phyloP scores from a whole-genome alignment of 2,797 vertebrate species.

The Hypotaenidia philippensis region DNA sequence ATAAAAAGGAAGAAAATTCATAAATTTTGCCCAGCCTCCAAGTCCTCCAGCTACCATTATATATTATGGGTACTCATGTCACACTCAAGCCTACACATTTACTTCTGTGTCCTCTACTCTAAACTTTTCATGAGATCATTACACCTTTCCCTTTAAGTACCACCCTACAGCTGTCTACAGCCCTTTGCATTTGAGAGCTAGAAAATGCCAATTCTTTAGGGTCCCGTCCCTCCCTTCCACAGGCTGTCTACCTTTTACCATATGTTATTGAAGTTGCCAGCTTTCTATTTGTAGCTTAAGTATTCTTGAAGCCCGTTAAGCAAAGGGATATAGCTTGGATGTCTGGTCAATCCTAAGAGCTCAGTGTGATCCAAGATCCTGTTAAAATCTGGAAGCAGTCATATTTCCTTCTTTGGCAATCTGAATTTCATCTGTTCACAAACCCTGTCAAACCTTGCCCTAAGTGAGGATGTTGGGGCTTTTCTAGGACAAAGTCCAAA shows the following conservation, averaged over 20 bases:
- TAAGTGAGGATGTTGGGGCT: neutral
- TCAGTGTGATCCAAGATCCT: neutral
- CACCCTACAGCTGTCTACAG: neutral
- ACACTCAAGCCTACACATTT: neutral
- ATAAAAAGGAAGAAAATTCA: neutral
- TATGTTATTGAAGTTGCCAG: neutral
- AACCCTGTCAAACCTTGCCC: neutral
- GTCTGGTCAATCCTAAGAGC: neutral
- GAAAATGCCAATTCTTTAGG: neutral
- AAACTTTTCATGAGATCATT: neutral
- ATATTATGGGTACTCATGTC: neutral
- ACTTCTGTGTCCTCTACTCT: neutral
- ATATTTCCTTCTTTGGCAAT: neutral
- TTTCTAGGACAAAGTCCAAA: neutral
- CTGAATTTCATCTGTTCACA: neutral
- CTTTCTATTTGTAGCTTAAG: neutral
- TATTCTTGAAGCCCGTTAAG: neutral
- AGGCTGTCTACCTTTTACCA: neutral
- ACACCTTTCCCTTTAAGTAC: neutral
- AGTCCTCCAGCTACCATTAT: neutral
- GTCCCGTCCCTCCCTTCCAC: neutral
- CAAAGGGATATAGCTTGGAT: neutral
- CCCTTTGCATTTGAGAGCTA: neutral
- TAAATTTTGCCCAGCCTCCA: neutral
- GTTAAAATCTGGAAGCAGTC: neutral